Evolutionary conservation across 1,140 invertebrate species (phyloP).

Genomic region (Trichomalopsis sarcophagae): DNA sequence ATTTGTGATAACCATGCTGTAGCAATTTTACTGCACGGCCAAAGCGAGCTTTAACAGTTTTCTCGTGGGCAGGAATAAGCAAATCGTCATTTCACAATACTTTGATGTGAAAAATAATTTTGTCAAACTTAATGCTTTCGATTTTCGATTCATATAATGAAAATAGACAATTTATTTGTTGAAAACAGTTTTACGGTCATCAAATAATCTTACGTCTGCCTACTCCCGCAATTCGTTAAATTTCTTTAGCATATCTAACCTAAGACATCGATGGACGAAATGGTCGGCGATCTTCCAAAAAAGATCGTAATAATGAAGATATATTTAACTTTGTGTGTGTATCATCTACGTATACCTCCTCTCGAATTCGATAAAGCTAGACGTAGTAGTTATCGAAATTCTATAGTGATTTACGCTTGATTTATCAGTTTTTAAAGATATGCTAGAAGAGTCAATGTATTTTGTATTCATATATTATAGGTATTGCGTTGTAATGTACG

Average conservation of each 20-base stretch:
- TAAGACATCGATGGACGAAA: conserved; percentile 66
- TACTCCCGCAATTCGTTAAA: conserved; percentile 3
- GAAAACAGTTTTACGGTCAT: neutral
- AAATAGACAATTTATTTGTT: no score
- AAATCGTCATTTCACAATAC: neutral
- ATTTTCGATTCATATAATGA: no score
- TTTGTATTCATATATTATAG: conserved; percentile 5
- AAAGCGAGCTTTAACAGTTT: neutral
- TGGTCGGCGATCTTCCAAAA: conserved; percentile 50
- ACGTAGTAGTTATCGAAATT: neutral
- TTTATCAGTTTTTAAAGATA: conserved; percentile 32
- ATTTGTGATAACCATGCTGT: neutral
- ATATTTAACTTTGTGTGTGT: conserved; percentile 49
- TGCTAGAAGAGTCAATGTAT: conserved; percentile 33
- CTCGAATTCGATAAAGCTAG: conserved; percentile 24
- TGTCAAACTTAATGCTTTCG: no score
- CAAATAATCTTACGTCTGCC: neutral
- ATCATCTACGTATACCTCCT: conserved; percentile 36
- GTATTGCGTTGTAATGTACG: conserved; percentile 9
- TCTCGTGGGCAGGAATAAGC: neutral
- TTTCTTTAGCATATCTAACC: conserved; percentile 55
- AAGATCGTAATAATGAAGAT: conserved; percentile 38
- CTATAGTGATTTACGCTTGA: neutral
- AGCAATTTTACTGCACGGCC: neutral
- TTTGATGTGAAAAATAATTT: neutral